Conservation (phyloP, 2,797 vertebrate genomes). For the Chloroceryle amazona region DNA sequence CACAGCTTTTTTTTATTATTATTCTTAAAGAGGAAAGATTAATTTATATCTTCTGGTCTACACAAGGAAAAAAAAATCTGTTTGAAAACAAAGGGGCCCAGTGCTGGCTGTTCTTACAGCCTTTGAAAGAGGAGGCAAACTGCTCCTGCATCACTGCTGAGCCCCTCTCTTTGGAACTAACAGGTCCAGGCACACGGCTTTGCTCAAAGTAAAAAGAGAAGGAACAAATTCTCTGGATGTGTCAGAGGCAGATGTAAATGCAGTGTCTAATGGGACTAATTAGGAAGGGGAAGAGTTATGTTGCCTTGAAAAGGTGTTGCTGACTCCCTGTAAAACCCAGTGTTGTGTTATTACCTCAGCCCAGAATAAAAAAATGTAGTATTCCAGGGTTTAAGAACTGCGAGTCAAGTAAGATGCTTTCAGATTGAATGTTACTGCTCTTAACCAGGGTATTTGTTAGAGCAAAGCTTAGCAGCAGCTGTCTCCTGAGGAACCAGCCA, state of each 20-base stretch:
- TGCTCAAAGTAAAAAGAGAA: not conserved
- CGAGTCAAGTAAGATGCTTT: not conserved
- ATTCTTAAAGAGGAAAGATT: not conserved
- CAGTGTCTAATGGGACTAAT: not conserved
- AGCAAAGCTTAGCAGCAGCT: not conserved
- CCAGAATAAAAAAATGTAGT: rapidly evolving
- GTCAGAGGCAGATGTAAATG: not conserved
- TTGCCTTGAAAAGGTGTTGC: not conserved
- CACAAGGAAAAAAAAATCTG: not conserved
- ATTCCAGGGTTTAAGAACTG: not conserved
- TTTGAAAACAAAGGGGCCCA: not conserved
- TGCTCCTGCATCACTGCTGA: not conserved
- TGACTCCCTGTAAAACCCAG: not conserved
- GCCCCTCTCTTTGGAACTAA: not conserved
- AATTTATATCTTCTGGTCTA: not conserved
- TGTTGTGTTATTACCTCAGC: rapidly evolving
- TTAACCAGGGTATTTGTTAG: not conserved
- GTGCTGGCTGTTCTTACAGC: not conserved
- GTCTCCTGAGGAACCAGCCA: not conserved
- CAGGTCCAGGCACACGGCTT: not conserved
- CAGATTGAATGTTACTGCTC: rapidly evolving
- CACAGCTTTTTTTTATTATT: not conserved
- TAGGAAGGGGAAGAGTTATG: not conserved
- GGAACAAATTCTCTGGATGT: not conserved
- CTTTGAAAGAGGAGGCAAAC: not conserved